phyloP scores from a whole-genome alignment of 2,113 vertebrate species.

The Grammomys surdaster region DNA sequence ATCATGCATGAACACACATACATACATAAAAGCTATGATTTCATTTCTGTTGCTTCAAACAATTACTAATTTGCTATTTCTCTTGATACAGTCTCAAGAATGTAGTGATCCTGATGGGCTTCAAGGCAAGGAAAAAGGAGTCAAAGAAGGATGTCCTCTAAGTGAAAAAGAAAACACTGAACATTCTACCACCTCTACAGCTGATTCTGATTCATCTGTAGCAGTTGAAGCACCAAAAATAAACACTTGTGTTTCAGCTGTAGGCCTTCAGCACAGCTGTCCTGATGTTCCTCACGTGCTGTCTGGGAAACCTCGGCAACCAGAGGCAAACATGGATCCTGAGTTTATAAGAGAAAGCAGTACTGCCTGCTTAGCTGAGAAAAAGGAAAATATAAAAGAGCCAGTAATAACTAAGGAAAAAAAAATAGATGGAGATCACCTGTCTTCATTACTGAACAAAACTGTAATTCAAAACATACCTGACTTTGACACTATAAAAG shows the following conservation, averaged over 20 bases:
- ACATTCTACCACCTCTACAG: background rate
- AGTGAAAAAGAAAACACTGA: background rate
- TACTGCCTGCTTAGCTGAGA: background rate
- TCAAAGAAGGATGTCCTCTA: constrained; percentile 46
- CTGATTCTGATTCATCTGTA: background rate
- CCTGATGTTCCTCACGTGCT: constrained; percentile 17
- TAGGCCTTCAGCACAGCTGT: constrained; percentile 67
- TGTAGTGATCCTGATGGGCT: constrained; percentile 8
- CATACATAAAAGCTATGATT: background rate
- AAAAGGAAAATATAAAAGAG: background rate
- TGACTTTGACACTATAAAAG: constrained; percentile 79
- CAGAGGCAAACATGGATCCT: constrained; percentile 59
- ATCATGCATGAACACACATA: background rate
- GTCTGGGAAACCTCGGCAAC: background rate
- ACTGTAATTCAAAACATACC: background rate
- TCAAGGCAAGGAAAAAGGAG: constrained; percentile 43
- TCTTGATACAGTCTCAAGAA: constrained; percentile 80
- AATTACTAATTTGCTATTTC: constrained; percentile 71
- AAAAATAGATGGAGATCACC: constrained; percentile 72
- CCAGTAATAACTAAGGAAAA: background rate
- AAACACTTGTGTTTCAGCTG: constrained; percentile 49
- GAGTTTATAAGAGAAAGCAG: background rate
- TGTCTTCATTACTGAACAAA: background rate
- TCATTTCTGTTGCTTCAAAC: constrained; percentile 30
- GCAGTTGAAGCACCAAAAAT: constrained; percentile 64